Evolutionary conservation across 1,140 invertebrate species (phyloP).

Genomic region (Meloidogyne floridensis): DNA sequence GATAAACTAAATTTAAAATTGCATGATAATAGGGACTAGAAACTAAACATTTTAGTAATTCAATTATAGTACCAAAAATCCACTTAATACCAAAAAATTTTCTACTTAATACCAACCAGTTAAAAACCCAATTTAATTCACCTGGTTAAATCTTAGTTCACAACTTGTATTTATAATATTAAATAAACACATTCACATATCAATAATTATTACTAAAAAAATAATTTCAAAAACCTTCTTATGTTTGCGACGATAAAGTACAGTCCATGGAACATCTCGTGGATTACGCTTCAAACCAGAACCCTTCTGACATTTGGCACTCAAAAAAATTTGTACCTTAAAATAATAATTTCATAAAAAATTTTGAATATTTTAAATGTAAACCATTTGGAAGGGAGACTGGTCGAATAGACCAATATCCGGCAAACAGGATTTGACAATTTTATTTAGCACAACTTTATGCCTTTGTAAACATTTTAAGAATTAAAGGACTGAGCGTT

Average conservation of each 20-base stretch:
- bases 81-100: too few species aligned
- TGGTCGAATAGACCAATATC: background rate
- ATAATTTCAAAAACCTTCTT: slow-evolving; percentile 84
- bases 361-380: background rate
- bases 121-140: too few species aligned
- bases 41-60: too few species aligned
- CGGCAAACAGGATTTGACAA: background rate
- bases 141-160: too few species aligned
- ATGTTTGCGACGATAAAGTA: slow-evolving; percentile 97
- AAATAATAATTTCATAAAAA: background rate
- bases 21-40: too few species aligned
- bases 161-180: too few species aligned
- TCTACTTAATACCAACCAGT: too few species aligned
- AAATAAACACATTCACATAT: too few species aligned
- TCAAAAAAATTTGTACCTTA: slow-evolving; percentile 91
- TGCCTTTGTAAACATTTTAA: background rate
- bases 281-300: slow-evolving; percentile 94
- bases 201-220: slow-evolving; percentile 1
- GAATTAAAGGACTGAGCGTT: background rate
- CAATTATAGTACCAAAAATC: too few species aligned
- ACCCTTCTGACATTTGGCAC: slow-evolving; percentile 91
- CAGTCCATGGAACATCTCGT: slow-evolving; percentile 98
- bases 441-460: slow-evolving; percentile 17
- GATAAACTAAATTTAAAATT: too few species aligned
- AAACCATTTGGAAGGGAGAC: background rate